Base-by-base conservation (phyloP, 2,888 invertebrate genomes). In the Altica lythri region DNA sequence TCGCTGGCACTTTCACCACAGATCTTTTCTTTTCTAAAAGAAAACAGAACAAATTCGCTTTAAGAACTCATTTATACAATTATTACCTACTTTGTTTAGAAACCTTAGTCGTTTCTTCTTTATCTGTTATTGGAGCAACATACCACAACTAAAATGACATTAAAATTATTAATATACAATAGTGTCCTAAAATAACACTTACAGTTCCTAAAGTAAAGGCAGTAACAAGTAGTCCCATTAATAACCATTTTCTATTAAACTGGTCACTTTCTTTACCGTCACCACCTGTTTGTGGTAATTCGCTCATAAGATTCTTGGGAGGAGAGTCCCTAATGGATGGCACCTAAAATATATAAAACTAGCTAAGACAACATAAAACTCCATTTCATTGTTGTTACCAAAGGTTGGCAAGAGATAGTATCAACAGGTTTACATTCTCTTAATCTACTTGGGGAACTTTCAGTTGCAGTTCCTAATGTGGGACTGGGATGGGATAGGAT, bases 1-100 rank as follows among this genome's bases (percentile, higher is more conserved):
- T 68, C 29, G 70, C 61, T 9, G 90, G 89, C 61, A 67, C 62
- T 69, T 76, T 80, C 4, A 25, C 6, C 16, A 64, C 55, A 10
- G 34, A 35, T 40, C 55, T 55, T 44, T 57, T 46, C 19, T 58
- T 46, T 51, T 43, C 30, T 44, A 35, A 25, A 34, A 43, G 18
- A 12, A 27, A 27, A 32, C 10, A n/a, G 27, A 17, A 16, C 10
- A 14, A 4, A 37, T 5, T 37, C 1, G 9, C 2, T 1, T 16
- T n/a, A 17, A 37, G 16, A 8, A 17, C 6, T 10, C 5, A 2
- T 12, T 13, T 45, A 34, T n/a, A n/a, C n/a, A n/a, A n/a, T n/a
- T n/a, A n/a, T 10, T 19, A 40, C 40, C 13, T 40, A 40, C 40
- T 22, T 40, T 54, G 43, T 12, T 43, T 25, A 3, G n/a, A 16